Conservation (phyloP, 2,888 invertebrate genomes). For the Acanthococcus lagerstroemiae region DNA sequence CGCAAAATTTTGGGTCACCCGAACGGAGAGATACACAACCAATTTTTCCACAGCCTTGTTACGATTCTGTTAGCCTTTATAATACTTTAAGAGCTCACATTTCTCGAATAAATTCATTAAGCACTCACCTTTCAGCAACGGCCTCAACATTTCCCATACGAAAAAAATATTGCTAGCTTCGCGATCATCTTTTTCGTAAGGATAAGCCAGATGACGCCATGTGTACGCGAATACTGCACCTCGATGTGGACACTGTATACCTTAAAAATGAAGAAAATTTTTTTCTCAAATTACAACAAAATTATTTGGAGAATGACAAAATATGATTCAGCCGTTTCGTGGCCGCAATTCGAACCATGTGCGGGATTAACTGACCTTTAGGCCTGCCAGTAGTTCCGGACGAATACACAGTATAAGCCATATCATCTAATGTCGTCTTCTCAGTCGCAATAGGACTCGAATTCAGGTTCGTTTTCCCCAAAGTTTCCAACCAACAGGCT, state of each 20-base stretch:
- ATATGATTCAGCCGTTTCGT: not conserved
- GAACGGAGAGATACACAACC: no score
- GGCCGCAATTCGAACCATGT: not conserved
- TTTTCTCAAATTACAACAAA: not conserved
- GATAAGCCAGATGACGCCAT: constrained; percentile 37
- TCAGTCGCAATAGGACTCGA: constrained; percentile 6
- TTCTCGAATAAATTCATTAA: not conserved
- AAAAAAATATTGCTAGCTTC: constrained; percentile 39
- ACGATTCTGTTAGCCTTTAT: no score
- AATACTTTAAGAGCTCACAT: no score
- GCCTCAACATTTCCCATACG: constrained; percentile 39
- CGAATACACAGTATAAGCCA: constrained; percentile 37
- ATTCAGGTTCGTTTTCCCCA: constrained; percentile 13
- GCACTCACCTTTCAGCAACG: constrained; percentile 36
- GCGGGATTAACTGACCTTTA: constrained; percentile 36
- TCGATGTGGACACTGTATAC: constrained; percentile 37
- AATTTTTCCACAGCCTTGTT: no score
- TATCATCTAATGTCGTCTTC: constrained; percentile 35
- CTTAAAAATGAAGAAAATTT: constrained; percentile 25
- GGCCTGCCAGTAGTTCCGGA: constrained; percentile 39
- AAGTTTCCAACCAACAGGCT: constrained; percentile 32
- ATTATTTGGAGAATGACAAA: not conserved
- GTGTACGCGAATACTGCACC: constrained; percentile 35
- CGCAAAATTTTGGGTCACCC: no score
- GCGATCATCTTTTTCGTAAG: constrained; percentile 36